Conservation (phyloP, 1,140 invertebrate genomes). For the Rhynchophorus ferrugineus region DNA sequence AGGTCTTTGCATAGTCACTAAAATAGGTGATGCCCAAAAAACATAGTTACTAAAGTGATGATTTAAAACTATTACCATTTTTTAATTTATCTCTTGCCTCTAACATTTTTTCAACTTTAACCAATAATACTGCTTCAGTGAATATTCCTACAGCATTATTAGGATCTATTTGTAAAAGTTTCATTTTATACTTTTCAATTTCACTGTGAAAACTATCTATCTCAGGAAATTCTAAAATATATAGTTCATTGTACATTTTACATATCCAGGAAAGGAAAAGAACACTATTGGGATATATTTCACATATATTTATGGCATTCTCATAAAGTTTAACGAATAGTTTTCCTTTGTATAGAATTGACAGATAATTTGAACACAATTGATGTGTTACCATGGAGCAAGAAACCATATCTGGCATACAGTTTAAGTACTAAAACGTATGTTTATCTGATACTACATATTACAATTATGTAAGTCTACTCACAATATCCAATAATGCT, state of each 20-base stretch:
- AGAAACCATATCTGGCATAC: not conserved
- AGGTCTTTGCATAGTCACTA: conserved; percentile 27
- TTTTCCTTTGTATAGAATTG: conserved; percentile 45
- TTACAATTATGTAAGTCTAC: not conserved
- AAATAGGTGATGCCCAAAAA: not conserved
- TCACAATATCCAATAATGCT: too few species aligned
- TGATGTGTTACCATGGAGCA: conserved; percentile 21
- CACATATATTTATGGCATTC: conserved; percentile 46
- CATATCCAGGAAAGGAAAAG: conserved; percentile 56
- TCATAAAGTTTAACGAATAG: conserved; percentile 43
- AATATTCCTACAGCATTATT: conserved; percentile 52
- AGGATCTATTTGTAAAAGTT: conserved; percentile 44
- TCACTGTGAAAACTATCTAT: conserved; percentile 38
- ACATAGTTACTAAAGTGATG: not conserved
- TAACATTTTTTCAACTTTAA: conserved; percentile 45
- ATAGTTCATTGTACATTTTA: conserved; percentile 47
- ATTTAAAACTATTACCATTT: not conserved
- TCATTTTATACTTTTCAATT: conserved; percentile 45
- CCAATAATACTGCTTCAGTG: conserved; percentile 51
- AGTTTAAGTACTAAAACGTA: conserved; percentile 17
- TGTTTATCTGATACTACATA: not conserved
- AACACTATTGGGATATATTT: conserved; percentile 43
- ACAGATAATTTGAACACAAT: conserved; percentile 50
- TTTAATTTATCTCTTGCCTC: conserved; percentile 47
- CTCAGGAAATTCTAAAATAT: conserved; percentile 33